phyloP scores from a whole-genome alignment of 92 coral and sea anemone species.

The Ricordea florida region DNA sequence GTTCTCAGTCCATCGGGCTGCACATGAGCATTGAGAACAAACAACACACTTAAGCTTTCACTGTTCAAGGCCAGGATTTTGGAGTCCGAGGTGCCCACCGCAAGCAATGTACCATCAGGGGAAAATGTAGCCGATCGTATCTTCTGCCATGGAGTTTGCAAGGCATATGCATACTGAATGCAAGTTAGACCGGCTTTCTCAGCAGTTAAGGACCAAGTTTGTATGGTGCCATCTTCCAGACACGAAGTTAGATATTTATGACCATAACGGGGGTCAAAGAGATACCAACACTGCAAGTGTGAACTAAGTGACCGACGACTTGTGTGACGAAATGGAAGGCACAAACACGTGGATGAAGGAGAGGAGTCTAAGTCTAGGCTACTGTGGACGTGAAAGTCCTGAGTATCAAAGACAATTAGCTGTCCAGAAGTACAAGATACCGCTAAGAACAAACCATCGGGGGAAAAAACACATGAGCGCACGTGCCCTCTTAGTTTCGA shows the following conservation, averaged over 20 bases:
- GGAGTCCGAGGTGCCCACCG: conserved; percentile 88
- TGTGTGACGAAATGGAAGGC: conserved; percentile 74
- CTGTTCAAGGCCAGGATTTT: conserved; percentile 78
- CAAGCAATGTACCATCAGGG: conserved; percentile 83
- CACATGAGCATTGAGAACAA: conserved; percentile 80
- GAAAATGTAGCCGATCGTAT: conserved; percentile 81
- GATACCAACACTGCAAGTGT: conserved; percentile 83
- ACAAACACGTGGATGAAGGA: conserved; percentile 64
- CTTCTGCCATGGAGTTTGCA: conserved; percentile 94
- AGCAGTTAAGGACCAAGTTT: conserved; percentile 75
- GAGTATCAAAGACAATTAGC: conserved; percentile 76
- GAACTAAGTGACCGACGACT: conserved; percentile 64
- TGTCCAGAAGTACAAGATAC: conserved; percentile 83
- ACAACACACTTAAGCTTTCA: conserved; percentile 73
- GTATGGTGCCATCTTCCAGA: conserved; percentile 86
- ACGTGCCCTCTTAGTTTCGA: conserved; percentile 82
- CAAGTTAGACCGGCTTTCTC: conserved; percentile 76
- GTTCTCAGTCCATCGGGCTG: conserved; percentile 90
- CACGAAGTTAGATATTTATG: conserved; percentile 83
- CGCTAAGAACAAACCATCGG: conserved; percentile 83
- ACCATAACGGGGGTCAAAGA: conserved; percentile 90
- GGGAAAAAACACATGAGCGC: conserved; percentile 83
- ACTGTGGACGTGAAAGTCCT: conserved; percentile 80
- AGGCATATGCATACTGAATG: conserved; percentile 68
- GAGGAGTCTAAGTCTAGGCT: conserved; percentile 74